A percentile compares a stretch with the other conserved stretches of the same genome.
These are phyloP conservation scores for Trichechus manatus DNA, from an alignment of 2,113 vertebrate genomes.

Conservation along the genomic window DNA sequence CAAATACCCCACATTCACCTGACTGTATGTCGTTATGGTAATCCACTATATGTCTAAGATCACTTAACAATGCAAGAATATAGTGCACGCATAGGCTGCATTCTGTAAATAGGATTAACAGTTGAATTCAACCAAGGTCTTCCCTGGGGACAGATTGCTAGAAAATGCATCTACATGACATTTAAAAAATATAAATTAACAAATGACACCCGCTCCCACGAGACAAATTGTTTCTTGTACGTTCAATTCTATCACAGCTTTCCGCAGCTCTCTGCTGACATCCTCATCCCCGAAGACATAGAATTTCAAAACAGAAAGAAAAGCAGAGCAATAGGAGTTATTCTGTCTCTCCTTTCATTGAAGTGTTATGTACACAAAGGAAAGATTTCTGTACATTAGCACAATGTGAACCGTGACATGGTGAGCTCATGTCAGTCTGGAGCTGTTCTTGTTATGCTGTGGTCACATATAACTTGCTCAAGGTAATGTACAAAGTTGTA, in stretches of 20 bases:
- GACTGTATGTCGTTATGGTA: slow-evolving; percentile 54
- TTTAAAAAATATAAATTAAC: slow-evolving; percentile 79
- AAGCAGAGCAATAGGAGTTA: slow-evolving; percentile 53
- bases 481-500: slow-evolving; percentile 43
- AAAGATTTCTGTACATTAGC: slow-evolving; percentile 56
- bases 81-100: slow-evolving; percentile 47
- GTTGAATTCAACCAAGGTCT: slow-evolving; percentile 73
- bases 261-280: slow-evolving; percentile 65
- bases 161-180: slow-evolving; percentile 76
- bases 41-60: slow-evolving; percentile 68
- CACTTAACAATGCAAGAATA: slow-evolving; percentile 76
- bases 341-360: slow-evolving; percentile 53
- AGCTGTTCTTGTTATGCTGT: slow-evolving; percentile 25
- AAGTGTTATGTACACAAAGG: slow-evolving; percentile 60
- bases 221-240: slow-evolving; percentile 63
- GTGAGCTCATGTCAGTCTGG: slow-evolving; percentile 34
- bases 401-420: slow-evolving; percentile 29
- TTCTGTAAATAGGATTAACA: slow-evolving; percentile 77
- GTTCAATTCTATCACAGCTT: slow-evolving; percentile 66
- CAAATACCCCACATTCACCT: slow-evolving; percentile 40
- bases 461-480: slow-evolving; percentile 64
- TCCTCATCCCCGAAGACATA: slow-evolving; percentile 58
- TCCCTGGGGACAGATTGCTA: slow-evolving; percentile 70
- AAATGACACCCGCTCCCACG: slow-evolving; percentile 67
- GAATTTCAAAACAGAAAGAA: slow-evolving; percentile 74